Evolutionary conservation across 2,113 vertebrate genomes (phyloP).

Genomic region (Lophura nycthemera): DNA sequence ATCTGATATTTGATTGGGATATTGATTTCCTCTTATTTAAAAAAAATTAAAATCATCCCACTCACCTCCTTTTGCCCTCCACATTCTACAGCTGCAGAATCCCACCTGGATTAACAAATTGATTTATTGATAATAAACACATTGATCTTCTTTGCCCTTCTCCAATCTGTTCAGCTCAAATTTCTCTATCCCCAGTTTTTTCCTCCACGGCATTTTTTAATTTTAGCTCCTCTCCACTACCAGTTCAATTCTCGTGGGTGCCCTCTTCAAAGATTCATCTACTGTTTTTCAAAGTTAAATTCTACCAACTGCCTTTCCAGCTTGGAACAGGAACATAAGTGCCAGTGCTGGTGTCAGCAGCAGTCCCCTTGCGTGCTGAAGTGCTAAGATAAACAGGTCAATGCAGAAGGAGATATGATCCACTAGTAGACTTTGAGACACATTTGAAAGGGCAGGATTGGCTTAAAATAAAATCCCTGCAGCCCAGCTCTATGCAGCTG

Average conservation of each 20-base stretch:
- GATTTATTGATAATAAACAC: conserved; percentile 75
- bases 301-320: conserved; percentile 54
- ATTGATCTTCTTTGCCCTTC: conserved; percentile 69
- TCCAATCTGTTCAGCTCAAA: background rate
- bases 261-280: conserved; percentile 11
- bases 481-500: conserved; percentile 9
- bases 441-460: background rate
- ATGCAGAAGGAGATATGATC: conserved; percentile 28
- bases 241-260: background rate
- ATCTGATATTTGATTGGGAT: conserved; percentile 59
- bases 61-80: conserved; percentile 54
- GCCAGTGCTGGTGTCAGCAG: conserved; percentile 49
- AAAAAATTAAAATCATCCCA: conserved; percentile 33
- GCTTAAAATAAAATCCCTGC: conserved; percentile 47
- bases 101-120: conserved; percentile 62
- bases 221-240: background rate
- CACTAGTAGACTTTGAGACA: conserved; percentile 10
- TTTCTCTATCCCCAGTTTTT: background rate
- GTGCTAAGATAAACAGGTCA: conserved; percentile 64
- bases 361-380: conserved; percentile 15
- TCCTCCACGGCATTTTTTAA: background rate
- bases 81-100: conserved; percentile 59
- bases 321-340: background rate
- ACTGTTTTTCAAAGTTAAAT: conserved; percentile 43
- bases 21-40: conserved; percentile 57